These are phyloP conservation scores for Ennomos erosarius DNA, from an alignment of 2,888 invertebrate species.

Conservation along the genomic window DNA sequence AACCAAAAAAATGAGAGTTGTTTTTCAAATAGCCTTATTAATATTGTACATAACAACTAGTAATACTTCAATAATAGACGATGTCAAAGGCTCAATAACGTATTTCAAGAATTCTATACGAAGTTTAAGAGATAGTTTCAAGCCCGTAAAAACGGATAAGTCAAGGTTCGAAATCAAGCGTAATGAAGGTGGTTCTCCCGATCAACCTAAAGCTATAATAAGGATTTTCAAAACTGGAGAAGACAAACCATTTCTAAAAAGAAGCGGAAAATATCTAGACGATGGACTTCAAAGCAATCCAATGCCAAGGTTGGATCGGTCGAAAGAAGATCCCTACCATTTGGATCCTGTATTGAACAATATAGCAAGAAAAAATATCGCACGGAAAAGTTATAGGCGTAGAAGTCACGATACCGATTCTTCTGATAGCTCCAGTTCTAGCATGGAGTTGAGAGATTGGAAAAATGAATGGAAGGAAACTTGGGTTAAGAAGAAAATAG, in stretches of 20 bases:
- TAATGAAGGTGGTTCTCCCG: neutral
- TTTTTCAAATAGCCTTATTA: constrained; percentile 28
- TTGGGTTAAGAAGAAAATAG: constrained; percentile 58
- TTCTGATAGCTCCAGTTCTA: constrained; percentile 38
- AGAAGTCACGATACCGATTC: neutral
- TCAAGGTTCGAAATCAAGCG: constrained; percentile 14
- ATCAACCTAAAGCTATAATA: constrained; percentile 14
- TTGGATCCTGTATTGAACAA: constrained; percentile 58
- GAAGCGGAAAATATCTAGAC: neutral
- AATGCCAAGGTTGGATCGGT: constrained; percentile 4
- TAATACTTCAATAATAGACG: constrained; percentile 41
- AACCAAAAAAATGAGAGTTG: constrained; percentile 33
- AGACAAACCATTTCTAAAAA: neutral
- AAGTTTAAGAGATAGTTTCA: neutral
- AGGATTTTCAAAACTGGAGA: constrained; percentile 11
- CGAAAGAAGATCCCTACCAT: constrained; percentile 30
- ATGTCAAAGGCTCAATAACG: constrained; percentile 33
- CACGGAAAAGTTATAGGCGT: constrained; percentile 14
- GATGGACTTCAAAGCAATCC: constrained; percentile 10
- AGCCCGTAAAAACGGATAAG: neutral
- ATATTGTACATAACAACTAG: constrained; percentile 34
- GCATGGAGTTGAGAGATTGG: constrained; percentile 47
- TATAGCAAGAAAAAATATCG: constrained; percentile 15
- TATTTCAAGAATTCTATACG: constrained; percentile 13
- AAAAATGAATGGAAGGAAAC: constrained; percentile 51